A percentile compares a stretch with the other conserved stretches of the same genome.
These are phyloP conservation scores for Otolemur crassicaudatus DNA, from an alignment of 2,797 vertebrate genomes.

Conservation along the genomic window DNA sequence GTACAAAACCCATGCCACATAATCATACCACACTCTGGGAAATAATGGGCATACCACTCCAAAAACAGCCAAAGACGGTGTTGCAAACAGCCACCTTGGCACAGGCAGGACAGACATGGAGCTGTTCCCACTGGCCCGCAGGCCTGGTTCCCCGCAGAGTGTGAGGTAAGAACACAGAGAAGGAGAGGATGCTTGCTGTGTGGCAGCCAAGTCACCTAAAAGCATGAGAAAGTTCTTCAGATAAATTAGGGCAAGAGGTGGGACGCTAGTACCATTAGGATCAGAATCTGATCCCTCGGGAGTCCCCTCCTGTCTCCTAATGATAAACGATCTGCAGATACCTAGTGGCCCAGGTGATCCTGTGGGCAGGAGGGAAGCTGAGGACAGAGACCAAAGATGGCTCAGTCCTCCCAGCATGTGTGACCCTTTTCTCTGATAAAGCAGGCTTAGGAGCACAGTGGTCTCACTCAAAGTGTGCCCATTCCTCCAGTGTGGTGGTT, in stretches of 20 bases:
- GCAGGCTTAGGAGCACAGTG: not conserved
- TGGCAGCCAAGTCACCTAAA: not conserved
- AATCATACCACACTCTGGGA: not conserved
- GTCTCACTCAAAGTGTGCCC: not conserved
- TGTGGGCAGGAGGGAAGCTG: too few relatives aligned
- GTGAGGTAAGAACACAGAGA: not conserved
- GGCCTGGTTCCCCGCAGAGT: not conserved
- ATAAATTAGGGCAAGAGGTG: not conserved
- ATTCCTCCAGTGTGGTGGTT: accelerated
- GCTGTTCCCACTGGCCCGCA: not conserved
- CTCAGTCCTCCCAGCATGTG: not conserved
- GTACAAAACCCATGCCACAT: not conserved
- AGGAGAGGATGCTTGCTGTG: not conserved
- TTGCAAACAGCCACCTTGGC: not conserved
- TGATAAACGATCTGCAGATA: not conserved
- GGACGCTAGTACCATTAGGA: not conserved
- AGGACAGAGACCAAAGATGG: not conserved
- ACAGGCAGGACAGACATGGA: not conserved
- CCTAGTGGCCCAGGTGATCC: not conserved
- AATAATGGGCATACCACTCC: not conserved
- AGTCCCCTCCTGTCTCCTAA: not conserved
- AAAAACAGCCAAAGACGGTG: not conserved
- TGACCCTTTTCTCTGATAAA: not conserved
- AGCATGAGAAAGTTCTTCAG: constrained; percentile 30
- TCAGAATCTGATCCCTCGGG: not conserved